phyloP scores from a whole-genome alignment of 2,888 invertebrate species.

The Pandemis corylana region DNA sequence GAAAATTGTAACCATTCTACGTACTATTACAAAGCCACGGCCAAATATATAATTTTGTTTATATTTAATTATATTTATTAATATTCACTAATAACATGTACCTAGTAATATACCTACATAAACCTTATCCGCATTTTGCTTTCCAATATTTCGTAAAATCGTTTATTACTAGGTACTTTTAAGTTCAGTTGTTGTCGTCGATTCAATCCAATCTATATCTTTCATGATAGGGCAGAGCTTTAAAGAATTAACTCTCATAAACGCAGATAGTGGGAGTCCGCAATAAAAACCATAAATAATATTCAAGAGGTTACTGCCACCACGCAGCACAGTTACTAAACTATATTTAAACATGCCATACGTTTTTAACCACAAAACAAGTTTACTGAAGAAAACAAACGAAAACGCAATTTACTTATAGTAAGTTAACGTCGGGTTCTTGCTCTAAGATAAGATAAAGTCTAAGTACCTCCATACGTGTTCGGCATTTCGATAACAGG shows the following conservation, averaged over 20 bases:
- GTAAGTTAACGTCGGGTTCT: slow-evolving; percentile 57
- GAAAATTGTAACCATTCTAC: too few relatives aligned
- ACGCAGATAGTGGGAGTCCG: neutral
- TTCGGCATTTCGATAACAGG: slow-evolving; percentile 71
- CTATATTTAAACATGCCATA: neutral
- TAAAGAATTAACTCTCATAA: slow-evolving; percentile 10
- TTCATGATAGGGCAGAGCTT: neutral
- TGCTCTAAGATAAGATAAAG: slow-evolving; percentile 78
- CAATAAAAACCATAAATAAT: neutral
- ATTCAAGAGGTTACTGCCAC: neutral
- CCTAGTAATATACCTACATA: neutral
- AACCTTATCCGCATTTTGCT: neutral
- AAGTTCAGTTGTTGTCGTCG: neutral
- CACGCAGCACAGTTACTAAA: neutral
- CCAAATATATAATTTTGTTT: too few relatives aligned
- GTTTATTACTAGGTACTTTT: neutral
- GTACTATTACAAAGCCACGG: too few relatives aligned
- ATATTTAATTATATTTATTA: too few relatives aligned
- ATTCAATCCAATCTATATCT: neutral
- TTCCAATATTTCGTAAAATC: neutral
- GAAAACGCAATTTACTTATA: slow-evolving; percentile 47
- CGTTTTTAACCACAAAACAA: slow-evolving; percentile 4
- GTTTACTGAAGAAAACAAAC: slow-evolving; percentile 21
- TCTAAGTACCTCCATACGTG: slow-evolving; percentile 66
- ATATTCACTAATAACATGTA: too few relatives aligned